Conservation (phyloP, 2,888 invertebrate genomes). For the Hemistola chrysoprasaria region DNA sequence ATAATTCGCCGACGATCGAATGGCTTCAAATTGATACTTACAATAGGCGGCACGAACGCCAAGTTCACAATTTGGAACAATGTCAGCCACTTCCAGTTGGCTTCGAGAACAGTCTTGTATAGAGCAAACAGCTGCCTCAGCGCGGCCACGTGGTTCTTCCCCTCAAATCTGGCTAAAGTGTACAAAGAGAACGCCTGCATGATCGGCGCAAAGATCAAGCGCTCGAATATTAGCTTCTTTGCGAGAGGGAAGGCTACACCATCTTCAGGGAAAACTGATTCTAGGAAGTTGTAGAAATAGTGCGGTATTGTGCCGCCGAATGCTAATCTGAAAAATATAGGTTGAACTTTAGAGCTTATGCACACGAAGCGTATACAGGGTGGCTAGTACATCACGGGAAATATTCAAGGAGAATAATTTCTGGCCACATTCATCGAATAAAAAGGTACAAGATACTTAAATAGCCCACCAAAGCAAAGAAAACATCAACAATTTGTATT, state of each 20-base stretch:
- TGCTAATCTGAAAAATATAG: conserved; percentile 79
- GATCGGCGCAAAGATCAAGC: conserved; percentile 86
- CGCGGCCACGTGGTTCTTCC: conserved; percentile 86
- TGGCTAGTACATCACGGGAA: no score
- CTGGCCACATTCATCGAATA: no score
- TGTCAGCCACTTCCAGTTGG: conserved; percentile 91
- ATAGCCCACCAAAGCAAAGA: no score
- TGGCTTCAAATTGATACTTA: conserved; percentile 71
- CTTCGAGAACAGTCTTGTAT: conserved; percentile 85
- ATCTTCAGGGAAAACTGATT: conserved; percentile 83
- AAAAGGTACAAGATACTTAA: no score
- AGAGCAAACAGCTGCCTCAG: conserved; percentile 83
- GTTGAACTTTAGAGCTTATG: neutral
- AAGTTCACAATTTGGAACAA: conserved; percentile 88
- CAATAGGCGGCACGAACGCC: conserved; percentile 89
- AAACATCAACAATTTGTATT: no score
- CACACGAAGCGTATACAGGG: no score
- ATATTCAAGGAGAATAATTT: no score
- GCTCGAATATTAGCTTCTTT: conserved; percentile 86
- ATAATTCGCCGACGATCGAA: no score
- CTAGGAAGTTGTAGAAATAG: conserved; percentile 86
- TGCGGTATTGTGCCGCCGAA: conserved; percentile 92
- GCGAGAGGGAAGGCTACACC: conserved; percentile 77
- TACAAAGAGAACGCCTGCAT: conserved; percentile 89
- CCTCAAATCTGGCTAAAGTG: conserved; percentile 88